Evolutionary conservation across 2,113 vertebrate genomes (phyloP).

Genomic region (Choloepus hoffmanni): DNA sequence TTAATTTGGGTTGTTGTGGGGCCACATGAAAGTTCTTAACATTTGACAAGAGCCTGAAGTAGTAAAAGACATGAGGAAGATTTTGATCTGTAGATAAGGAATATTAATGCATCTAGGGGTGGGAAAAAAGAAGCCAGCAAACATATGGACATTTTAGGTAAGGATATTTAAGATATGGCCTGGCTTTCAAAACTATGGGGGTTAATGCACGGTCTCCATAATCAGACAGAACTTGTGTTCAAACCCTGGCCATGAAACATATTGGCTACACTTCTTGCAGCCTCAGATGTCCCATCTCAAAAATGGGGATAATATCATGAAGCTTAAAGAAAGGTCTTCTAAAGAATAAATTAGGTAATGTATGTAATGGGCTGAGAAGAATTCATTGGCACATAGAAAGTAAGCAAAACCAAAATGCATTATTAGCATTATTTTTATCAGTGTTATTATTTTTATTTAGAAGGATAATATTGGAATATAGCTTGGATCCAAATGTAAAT

Average conservation of each 20-base stretch:
- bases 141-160: background rate
- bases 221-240: background rate
- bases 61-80: background rate
- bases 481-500: background rate
- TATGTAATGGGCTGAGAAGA: background rate
- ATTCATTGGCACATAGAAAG: background rate
- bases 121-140: background rate
- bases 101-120: background rate
- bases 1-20: background rate
- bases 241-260: background rate
- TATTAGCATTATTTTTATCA: background rate
- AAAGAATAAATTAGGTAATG: constrained; percentile 1
- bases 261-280: background rate
- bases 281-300: background rate
- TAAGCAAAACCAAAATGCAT: background rate
- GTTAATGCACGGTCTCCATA: background rate
- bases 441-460: constrained; percentile 5
- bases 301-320: background rate
- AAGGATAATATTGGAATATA: background rate
- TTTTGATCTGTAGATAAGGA: background rate
- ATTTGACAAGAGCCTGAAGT: background rate
- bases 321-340: background rate
- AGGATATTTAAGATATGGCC: background rate
- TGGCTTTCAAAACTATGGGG: background rate
- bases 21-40: background rate